phyloP scores from a whole-genome alignment of 2,888 invertebrate species.

The Polietes domitor region DNA sequence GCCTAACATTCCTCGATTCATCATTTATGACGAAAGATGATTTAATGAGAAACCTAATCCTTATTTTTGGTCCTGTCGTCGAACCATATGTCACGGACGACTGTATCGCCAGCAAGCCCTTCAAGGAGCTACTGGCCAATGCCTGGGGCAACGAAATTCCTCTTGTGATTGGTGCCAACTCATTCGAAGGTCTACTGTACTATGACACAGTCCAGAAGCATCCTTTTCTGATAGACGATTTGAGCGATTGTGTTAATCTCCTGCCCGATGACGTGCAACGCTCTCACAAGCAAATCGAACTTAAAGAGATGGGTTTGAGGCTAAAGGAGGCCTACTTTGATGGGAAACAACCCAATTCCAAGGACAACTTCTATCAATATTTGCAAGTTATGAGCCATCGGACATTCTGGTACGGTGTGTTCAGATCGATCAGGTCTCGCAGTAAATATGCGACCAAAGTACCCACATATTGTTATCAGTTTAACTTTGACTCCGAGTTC shows the following conservation, averaged over 20 bases:
- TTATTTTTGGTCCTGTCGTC: constrained; percentile 77
- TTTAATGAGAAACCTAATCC: constrained; percentile 69
- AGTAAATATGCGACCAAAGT: constrained; percentile 63
- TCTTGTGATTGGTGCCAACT: constrained; percentile 77
- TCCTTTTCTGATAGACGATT: constrained; percentile 70
- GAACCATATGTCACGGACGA: constrained; percentile 75
- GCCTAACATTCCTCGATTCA: constrained; percentile 70
- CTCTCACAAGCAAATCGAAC: constrained; percentile 61
- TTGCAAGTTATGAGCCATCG: constrained; percentile 76
- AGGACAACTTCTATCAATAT: constrained; percentile 76
- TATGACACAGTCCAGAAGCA: constrained; percentile 70
- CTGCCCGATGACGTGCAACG: constrained; percentile 71
- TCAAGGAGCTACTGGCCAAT: constrained; percentile 70
- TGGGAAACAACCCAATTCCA: constrained; percentile 72
- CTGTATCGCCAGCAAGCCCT: constrained; percentile 73
- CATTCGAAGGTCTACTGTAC: constrained; percentile 77
- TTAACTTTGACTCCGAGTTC: constrained; percentile 76
- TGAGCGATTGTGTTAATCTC: constrained; percentile 72
- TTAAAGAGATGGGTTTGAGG: constrained; percentile 68
- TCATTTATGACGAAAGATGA: constrained; percentile 73
- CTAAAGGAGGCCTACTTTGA: constrained; percentile 71
- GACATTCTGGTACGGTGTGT: constrained; percentile 77
- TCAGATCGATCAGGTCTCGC: constrained; percentile 72
- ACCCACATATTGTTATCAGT: constrained; percentile 77
- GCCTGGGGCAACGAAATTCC: constrained; percentile 79